A percentile compares a stretch with the other conserved stretches of the same genome.
Evolutionary conservation across 2,888 invertebrate species (phyloP).

Genomic region (Physocephala rufipes): DNA sequence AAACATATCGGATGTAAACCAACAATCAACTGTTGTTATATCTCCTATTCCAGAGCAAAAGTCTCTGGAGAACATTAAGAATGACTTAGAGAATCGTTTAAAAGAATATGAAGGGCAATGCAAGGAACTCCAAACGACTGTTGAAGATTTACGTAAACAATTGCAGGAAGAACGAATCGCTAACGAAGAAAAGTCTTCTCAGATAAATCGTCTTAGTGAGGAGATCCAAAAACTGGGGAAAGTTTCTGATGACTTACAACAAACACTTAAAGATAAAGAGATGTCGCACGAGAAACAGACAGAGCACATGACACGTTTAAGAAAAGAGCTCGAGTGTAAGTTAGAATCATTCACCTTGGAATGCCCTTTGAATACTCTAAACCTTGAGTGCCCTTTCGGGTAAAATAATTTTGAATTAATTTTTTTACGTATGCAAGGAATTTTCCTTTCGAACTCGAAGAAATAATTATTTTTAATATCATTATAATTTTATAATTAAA

Average conservation of each 20-base stretch:
- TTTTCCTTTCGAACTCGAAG: too few species aligned
- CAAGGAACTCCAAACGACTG: constrained; percentile 65
- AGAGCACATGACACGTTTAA: constrained; percentile 53
- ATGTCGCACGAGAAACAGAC: constrained; percentile 59
- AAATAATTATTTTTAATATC: too few species aligned
- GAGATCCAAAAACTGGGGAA: constrained; percentile 56
- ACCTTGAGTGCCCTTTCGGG: too few species aligned
- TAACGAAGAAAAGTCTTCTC: constrained; percentile 67
- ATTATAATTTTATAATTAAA: too few species aligned
- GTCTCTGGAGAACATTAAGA: not conserved
- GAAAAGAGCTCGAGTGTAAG: constrained; percentile 54
- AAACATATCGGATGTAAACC: constrained; percentile 62
- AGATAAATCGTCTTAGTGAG: constrained; percentile 65
- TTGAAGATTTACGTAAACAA: constrained; percentile 66
- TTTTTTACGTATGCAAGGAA: too few species aligned
- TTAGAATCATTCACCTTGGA: too few species aligned
- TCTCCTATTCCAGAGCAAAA: constrained; percentile 8
- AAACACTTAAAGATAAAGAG: constrained; percentile 54
- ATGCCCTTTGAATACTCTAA: too few species aligned
- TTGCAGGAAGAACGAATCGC: constrained; percentile 67
- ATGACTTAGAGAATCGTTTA: constrained; percentile 33
- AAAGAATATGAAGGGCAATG: constrained; percentile 44
- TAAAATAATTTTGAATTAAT: too few species aligned
- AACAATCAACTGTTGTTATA: constrained; percentile 21
- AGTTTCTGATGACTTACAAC: constrained; percentile 54